Base-by-base conservation (phyloP, 2,888 invertebrate species). In the Nematopogon swammerdamellus region DNA sequence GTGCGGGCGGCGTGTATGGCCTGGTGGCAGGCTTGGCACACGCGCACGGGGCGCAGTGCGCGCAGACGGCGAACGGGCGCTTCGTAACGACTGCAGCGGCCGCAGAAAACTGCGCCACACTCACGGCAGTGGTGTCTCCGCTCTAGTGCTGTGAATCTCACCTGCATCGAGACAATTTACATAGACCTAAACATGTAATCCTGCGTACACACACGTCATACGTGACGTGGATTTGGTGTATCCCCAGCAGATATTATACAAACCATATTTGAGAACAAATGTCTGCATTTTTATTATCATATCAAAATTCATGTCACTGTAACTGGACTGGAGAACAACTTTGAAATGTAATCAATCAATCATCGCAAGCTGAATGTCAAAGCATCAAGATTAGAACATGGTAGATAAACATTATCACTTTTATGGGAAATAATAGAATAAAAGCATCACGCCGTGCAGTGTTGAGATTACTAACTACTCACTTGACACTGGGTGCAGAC, bases 21-120 rank as follows among this genome's bases (percentile, higher is more conserved):
- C 60, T 70, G 70, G 61, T 92, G 92, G 74, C 97, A 98, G 48
- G 88, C 86, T 70, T 95, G 95, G 70, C 97, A 98, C 16, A 98
- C 97, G 58, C 97, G 84, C 45, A 98, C 97, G 20, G 97, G 97
- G 53, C 95, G 92, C 56, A 94, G 75, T 59, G 97, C 97, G 48
- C 95, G 88, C 61, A 98, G 82, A 46, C 96, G 86, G 1, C 92
- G 90, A 61, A 98, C 97, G 75, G 97, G 96, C 57, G 96, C 96
- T 75, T 97, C 96, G 81, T 95, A 97, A 53, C 93, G 87, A 68
- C 95, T 95, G 80, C 98, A 98, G 67, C 90, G 95, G 19, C 96
- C 95, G 80, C 98, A 98, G 81, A 97, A 98, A 53, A 98, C 91
- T 63, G 92, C 91, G 51, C 97, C 97, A 76, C 98, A 98, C 72